Conservation (phyloP, 92 coral and sea anemone genomes). For the Heliopora coerulea region DNA sequence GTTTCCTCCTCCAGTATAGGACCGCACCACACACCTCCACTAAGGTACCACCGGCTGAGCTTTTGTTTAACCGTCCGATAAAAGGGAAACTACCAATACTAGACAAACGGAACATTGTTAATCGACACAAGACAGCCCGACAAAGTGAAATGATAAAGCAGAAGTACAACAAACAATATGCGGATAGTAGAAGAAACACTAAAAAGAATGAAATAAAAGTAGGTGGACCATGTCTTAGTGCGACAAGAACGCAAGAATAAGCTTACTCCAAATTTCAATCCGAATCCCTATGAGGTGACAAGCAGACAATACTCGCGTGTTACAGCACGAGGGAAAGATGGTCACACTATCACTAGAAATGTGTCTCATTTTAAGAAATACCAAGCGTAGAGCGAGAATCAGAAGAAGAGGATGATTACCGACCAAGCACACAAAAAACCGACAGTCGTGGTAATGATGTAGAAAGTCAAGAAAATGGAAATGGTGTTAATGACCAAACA, state of each 20-base stretch:
- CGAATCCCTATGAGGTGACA: not conserved
- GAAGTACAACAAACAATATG: constrained; percentile 2
- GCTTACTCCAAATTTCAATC: not conserved
- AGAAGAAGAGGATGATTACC: not conserved
- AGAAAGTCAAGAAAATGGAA: too few species aligned
- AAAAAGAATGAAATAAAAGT: not conserved
- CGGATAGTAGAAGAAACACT: not conserved
- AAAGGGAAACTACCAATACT: not conserved
- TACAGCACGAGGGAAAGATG: not conserved
- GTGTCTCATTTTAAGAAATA: not conserved
- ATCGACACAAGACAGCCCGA: not conserved
- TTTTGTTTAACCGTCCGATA: not conserved
- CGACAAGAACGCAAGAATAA: not conserved
- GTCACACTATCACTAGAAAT: not conserved
- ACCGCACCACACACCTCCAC: constrained; percentile 15
- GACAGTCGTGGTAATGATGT: too few species aligned
- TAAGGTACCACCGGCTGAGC: constrained; percentile 2
- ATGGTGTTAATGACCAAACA: too few species aligned
- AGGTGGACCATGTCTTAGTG: not conserved
- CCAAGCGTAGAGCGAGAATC: not conserved
- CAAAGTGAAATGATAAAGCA: not conserved
- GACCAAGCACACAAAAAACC: not conserved
- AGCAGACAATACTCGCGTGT: not conserved
- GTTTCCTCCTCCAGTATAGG: constrained; percentile 5
- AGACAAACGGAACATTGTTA: too few species aligned